Conservation (phyloP, 2,888 invertebrate species). For the Odontocerum albicorne region DNA sequence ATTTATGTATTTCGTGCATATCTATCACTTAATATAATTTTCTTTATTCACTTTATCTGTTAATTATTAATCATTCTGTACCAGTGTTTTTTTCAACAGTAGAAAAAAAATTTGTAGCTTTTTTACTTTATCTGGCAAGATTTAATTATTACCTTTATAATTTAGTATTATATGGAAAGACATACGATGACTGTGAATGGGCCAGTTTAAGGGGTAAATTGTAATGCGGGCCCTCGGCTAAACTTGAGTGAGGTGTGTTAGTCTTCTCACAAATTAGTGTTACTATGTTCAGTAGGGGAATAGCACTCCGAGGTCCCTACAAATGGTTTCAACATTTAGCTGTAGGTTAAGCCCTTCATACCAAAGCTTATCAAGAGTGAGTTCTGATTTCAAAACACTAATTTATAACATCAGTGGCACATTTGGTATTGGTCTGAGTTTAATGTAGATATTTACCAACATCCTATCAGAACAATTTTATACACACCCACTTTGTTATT, state of each 20-base stretch:
- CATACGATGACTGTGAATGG: constrained; percentile 34
- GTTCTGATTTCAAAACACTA: constrained; percentile 24
- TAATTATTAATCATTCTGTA: constrained; percentile 22
- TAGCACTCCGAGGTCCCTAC: constrained; percentile 30
- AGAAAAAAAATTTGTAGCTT: constrained; percentile 33
- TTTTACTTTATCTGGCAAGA: constrained; percentile 33
- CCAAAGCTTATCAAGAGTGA: constrained; percentile 36
- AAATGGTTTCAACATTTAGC: constrained; percentile 27
- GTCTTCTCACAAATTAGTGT: constrained; percentile 30
- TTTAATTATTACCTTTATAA: constrained; percentile 21
- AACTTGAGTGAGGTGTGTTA: constrained; percentile 27
- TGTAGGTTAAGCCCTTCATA: constrained; percentile 35
- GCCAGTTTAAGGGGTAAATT: constrained; percentile 36
- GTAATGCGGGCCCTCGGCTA: constrained; percentile 27
- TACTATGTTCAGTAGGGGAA: constrained; percentile 29
- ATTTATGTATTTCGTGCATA: constrained; percentile 30
- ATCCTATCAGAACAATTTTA: constrained; percentile 47
- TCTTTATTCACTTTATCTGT: constrained; percentile 27
- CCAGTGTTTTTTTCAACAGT: constrained; percentile 30
- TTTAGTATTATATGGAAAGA: constrained; percentile 32
- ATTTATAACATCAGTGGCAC: constrained; percentile 43
- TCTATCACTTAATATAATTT: constrained; percentile 24
- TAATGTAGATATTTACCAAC: constrained; percentile 35
- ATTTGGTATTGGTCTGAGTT: constrained; percentile 39
- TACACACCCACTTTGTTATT: constrained; percentile 60